phyloP scores from a whole-genome alignment of 2,113 vertebrate genomes.

The Odontophorus gujanensis region DNA sequence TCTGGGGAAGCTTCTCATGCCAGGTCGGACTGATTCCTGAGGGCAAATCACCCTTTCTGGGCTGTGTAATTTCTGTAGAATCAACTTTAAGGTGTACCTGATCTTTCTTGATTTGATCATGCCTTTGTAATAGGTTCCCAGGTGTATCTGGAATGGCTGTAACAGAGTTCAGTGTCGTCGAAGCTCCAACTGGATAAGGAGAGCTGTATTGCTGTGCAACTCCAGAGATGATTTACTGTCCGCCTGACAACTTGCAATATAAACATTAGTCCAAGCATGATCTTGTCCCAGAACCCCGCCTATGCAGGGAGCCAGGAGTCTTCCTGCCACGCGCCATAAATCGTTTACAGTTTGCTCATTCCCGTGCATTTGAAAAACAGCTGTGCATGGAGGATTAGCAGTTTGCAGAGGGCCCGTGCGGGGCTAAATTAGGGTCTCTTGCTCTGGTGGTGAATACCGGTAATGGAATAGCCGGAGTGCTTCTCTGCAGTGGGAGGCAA shows the following conservation, averaged over 20 bases:
- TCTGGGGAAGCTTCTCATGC: neutral
- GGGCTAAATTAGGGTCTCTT: slow-evolving; percentile 69
- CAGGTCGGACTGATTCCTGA: neutral
- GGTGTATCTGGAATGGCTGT: neutral
- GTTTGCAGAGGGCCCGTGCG: slow-evolving; percentile 68
- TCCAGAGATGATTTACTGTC: slow-evolving; percentile 62
- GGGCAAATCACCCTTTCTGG: neutral
- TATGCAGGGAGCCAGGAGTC: slow-evolving; percentile 69
- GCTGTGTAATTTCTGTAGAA: neutral
- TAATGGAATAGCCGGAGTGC: slow-evolving; percentile 15
- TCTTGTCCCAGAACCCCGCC: slow-evolving; percentile 75
- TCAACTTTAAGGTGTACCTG: neutral
- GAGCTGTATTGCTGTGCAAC: neutral
- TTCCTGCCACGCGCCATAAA: slow-evolving; percentile 82
- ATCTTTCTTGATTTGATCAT: neutral
- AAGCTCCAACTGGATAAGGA: slow-evolving; percentile 13
- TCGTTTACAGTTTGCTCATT: slow-evolving; percentile 78
- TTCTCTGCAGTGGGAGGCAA: slow-evolving; percentile 21
- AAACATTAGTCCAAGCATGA: slow-evolving; percentile 76
- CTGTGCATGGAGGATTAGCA: slow-evolving; percentile 73
- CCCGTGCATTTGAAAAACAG: slow-evolving; percentile 65
- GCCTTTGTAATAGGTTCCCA: neutral
- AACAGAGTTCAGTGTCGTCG: neutral
- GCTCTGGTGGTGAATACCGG: slow-evolving; percentile 24
- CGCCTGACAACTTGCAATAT: slow-evolving; percentile 72